A percentile compares a stretch with the other conserved stretches of the same genome.
phyloP scores from a whole-genome alignment of 2,888 invertebrate genomes.

The Agriopis leucophaearia region DNA sequence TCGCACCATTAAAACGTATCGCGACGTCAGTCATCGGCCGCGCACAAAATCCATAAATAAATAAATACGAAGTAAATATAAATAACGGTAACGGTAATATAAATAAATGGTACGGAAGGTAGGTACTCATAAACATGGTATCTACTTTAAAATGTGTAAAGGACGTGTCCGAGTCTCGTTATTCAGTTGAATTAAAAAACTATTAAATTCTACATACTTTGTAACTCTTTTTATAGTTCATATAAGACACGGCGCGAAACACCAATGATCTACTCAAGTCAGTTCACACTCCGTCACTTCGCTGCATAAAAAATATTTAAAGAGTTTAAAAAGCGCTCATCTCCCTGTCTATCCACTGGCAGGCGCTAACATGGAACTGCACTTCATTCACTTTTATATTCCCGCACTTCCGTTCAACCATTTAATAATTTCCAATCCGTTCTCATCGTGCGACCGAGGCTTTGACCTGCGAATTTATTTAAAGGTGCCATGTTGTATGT shows the following conservation, averaged over 20 bases:
- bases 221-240: neutral
- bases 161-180: too few relatives aligned
- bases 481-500: constrained; percentile 17
- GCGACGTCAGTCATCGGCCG: too few relatives aligned
- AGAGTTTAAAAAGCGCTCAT: constrained; percentile 25
- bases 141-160: too few relatives aligned
- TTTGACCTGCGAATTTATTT: constrained; percentile 22
- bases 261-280: neutral
- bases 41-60: too few relatives aligned
- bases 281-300: neutral
- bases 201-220: too few relatives aligned
- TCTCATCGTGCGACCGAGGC: constrained; percentile 13
- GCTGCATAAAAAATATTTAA: constrained; percentile 6
- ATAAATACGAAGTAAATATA: too few relatives aligned
- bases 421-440: constrained; percentile 35
- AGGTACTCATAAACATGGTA: too few relatives aligned
- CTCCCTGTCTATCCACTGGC: constrained; percentile 36
- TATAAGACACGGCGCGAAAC: neutral
- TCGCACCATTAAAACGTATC: too few relatives aligned
- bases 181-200: too few relatives aligned
- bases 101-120: too few relatives aligned
- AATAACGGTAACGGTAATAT: too few relatives aligned
- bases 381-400: constrained; percentile 66
- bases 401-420: constrained; percentile 40
- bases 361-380: constrained; percentile 60